Percentiles rank a stretch among this genome's conserved stretches.
These are phyloP conservation scores for Drosophila sucinea DNA, from an alignment of 1,140 invertebrate genomes.

Conservation along the genomic window DNA sequence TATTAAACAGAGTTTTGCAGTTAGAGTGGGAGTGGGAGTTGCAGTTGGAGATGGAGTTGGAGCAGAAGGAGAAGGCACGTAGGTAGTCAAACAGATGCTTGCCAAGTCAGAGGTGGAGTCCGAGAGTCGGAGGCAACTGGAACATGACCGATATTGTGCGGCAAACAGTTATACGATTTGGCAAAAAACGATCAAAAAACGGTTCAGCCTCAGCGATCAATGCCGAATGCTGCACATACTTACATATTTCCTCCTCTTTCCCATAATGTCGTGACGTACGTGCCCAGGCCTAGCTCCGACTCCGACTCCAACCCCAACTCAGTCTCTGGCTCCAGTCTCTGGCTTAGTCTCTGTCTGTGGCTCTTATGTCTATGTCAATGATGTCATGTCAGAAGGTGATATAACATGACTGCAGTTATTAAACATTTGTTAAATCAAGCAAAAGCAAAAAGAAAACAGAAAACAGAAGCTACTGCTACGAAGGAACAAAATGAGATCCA, in stretches of 20 bases:
- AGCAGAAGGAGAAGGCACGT: slow-evolving; percentile 20
- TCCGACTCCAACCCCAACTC: not conserved
- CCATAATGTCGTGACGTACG: slow-evolving; percentile 74
- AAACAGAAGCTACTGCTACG: slow-evolving; percentile 1
- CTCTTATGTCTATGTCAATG: slow-evolving; percentile 33
- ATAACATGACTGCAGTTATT: slow-evolving; percentile 78
- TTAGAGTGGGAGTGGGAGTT: slow-evolving; percentile 16
- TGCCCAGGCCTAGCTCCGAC: slow-evolving; percentile 57
- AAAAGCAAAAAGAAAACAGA: not conserved
- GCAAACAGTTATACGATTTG: slow-evolving; percentile 69
- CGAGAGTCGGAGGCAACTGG: slow-evolving; percentile 65
- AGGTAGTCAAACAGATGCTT: slow-evolving; percentile 40
- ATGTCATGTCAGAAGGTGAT: slow-evolving; percentile 79
- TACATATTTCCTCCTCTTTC: slow-evolving; percentile 63
- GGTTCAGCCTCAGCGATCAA: slow-evolving; percentile 77
- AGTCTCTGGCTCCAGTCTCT: not conserved
- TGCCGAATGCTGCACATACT: slow-evolving; percentile 79
- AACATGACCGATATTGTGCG: slow-evolving; percentile 79
- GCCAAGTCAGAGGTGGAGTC: slow-evolving; percentile 69
- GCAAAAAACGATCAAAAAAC: slow-evolving; percentile 34
- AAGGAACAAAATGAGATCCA: slow-evolving; percentile 10
- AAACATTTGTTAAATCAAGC: slow-evolving; percentile 35
- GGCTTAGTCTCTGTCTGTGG: slow-evolving; percentile 24
- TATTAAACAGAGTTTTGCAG: slow-evolving; percentile 63
- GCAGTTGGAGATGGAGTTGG: slow-evolving; percentile 13